Percentiles rank a stretch among this genome's conserved stretches.
These are phyloP conservation scores for Pachydiplax longipennis DNA, from an alignment of 2,888 invertebrate species.

Conservation along the genomic window DNA sequence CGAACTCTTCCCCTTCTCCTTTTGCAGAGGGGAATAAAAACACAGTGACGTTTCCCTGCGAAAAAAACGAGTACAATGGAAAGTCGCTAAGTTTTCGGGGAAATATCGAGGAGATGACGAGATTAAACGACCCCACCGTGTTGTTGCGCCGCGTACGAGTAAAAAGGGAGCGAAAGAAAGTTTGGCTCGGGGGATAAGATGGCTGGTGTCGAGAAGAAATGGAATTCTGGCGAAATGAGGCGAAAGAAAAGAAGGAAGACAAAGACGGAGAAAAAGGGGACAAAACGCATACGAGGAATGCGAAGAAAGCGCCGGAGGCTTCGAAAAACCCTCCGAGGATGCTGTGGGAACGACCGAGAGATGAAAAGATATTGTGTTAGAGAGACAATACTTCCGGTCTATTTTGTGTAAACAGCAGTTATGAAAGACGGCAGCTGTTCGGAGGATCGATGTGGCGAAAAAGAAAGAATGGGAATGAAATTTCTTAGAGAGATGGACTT, in stretches of 20 bases:
- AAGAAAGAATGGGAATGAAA: not conserved
- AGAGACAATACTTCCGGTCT: too few relatives aligned
- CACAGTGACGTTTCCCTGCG: too few relatives aligned
- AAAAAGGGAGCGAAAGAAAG: not conserved
- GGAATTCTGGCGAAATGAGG: not conserved
- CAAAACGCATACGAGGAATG: not conserved
- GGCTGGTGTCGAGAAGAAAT: not conserved
- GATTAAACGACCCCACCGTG: not conserved
- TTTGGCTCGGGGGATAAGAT: not conserved
- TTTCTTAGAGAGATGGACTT: too few relatives aligned
- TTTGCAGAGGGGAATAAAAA: not conserved
- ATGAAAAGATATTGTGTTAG: not conserved
- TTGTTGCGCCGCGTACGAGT: not conserved
- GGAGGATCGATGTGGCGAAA: not conserved
- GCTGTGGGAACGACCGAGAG: conserved; percentile 46
- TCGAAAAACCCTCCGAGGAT: conserved; percentile 45
- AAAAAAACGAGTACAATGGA: not conserved
- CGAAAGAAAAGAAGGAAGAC: not conserved
- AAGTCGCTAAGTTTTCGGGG: not conserved
- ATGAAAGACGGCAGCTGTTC: not conserved
- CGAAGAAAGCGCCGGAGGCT: not conserved
- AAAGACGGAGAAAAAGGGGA: not conserved
- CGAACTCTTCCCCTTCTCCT: not conserved
- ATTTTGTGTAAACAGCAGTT: too few relatives aligned
- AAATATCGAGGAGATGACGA: conserved; percentile 1